These are phyloP conservation scores for Drosophila fuyamai DNA, from an alignment of 1,140 invertebrate genomes.

Conservation along the genomic window DNA sequence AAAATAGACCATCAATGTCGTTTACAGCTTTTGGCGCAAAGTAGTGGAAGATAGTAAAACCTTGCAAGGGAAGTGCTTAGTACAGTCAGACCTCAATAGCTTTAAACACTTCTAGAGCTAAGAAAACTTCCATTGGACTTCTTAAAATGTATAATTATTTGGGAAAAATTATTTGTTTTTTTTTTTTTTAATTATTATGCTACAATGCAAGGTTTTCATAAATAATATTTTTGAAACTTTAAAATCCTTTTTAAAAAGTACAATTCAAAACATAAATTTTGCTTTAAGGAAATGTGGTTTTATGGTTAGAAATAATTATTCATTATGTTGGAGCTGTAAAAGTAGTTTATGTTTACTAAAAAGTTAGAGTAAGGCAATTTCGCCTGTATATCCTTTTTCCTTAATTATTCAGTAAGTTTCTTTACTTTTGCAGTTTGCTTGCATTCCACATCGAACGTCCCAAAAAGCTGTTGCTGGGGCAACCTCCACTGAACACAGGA, in stretches of 20 bases:
- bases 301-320: too few relatives aligned
- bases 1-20: constrained; percentile 22
- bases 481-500: constrained; percentile 5
- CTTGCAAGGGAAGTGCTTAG: neutral
- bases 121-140: neutral
- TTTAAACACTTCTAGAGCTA: too few relatives aligned
- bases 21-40: constrained; percentile 3
- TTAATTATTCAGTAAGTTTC: constrained; percentile 1
- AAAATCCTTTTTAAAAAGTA: too few relatives aligned
- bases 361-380: neutral
- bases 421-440: constrained; percentile 16
- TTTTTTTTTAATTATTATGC: too few relatives aligned
- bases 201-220: too few relatives aligned
- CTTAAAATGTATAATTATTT: neutral
- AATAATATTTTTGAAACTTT: too few relatives aligned
- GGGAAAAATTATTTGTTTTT: neutral
- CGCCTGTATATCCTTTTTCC: neutral
- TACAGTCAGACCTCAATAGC: neutral
- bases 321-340: too few relatives aligned
- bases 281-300: too few relatives aligned
- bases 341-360: neutral
- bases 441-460: neutral
- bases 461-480: constrained; percentile 24
- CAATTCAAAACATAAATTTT: too few relatives aligned
- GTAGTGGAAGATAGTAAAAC: neutral